Conservation (phyloP, 2,888 invertebrate genomes). For the Orchesella flavescens region DNA sequence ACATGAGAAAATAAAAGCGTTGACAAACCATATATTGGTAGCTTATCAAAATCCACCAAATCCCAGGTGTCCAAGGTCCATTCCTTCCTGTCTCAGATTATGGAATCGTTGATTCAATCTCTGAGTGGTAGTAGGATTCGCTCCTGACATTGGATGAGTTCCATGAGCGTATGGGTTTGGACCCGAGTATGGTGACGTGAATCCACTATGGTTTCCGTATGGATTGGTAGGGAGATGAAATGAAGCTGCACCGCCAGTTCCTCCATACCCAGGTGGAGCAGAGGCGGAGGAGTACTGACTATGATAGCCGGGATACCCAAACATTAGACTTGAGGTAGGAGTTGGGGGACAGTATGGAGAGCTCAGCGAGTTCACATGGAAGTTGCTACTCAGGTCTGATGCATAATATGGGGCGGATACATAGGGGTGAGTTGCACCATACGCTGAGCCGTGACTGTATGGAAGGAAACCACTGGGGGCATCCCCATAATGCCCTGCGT, state of each 20-base stretch:
- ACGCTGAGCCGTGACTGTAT: conserved; percentile 67
- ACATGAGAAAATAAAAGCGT: not conserved
- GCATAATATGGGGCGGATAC: conserved; percentile 70
- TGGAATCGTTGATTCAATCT: conserved; percentile 69
- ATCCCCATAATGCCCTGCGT: conserved; percentile 65
- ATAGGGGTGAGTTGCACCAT: conserved; percentile 68
- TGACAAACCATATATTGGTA: not conserved
- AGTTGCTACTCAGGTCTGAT: conserved; percentile 69
- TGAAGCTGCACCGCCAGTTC: conserved; percentile 67
- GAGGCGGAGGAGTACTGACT: conserved; percentile 66
- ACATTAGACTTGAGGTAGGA: conserved; percentile 68
- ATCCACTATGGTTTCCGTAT: conserved; percentile 69
- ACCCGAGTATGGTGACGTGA: conserved; percentile 67
- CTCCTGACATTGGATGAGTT: conserved; percentile 63
- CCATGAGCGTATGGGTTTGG: conserved; percentile 68
- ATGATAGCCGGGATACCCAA: conserved; percentile 71
- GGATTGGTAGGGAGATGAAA: conserved; percentile 68
- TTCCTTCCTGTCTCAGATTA: conserved; percentile 74
- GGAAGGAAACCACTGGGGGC: conserved; percentile 70
- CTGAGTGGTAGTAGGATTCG: conserved; percentile 54
- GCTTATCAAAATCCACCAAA: conserved; percentile 76
- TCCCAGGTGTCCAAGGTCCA: conserved; percentile 75
- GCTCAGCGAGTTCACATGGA: conserved; percentile 69
- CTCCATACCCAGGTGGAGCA: conserved; percentile 58
- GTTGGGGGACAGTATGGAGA: conserved; percentile 70